These are phyloP conservation scores for Cantharis rustica DNA, from an alignment of 2,888 invertebrate genomes.

Conservation along the genomic window DNA sequence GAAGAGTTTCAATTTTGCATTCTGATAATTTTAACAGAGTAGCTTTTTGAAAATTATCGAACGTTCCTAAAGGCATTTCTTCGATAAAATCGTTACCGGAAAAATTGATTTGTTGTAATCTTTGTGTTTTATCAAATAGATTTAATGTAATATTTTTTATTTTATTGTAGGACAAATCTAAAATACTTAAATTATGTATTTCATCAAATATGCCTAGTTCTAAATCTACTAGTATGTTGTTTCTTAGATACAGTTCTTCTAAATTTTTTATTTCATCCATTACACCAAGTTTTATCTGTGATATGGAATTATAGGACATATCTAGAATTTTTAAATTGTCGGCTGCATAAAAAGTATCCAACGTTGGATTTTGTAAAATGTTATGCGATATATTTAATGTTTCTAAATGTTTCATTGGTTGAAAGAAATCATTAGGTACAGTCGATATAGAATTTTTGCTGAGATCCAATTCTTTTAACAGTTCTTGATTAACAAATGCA, in stretches of 20 bases:
- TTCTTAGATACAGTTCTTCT: constrained; percentile 28
- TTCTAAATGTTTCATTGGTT: constrained; percentile 21
- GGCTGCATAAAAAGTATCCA: constrained; percentile 35
- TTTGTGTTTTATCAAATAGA: constrained; percentile 33
- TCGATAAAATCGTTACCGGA: constrained; percentile 7
- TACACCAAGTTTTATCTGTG: constrained; percentile 31
- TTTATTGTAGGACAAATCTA: constrained; percentile 35
- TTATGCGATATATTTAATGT: constrained; percentile 32
- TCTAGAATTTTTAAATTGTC: constrained; percentile 31
- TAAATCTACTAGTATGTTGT: constrained; percentile 31
- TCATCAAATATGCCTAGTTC: constrained; percentile 36
- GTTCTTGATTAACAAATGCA: constrained; percentile 27
- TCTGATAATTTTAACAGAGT: constrained; percentile 6
- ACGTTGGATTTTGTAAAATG: constrained; percentile 28
- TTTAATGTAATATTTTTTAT: constrained; percentile 29
- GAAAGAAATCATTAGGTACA: constrained; percentile 35
- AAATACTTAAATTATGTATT: constrained; percentile 20
- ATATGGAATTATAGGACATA: constrained; percentile 33
- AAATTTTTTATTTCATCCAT: constrained; percentile 32
- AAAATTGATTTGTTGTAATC: constrained; percentile 33
- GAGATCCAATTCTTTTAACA: constrained; percentile 27
- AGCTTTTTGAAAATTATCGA: background rate
- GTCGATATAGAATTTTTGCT: constrained; percentile 24
- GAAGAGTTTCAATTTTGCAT: constrained; percentile 4
- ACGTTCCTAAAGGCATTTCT: constrained; percentile 10